These are phyloP conservation scores for Rhabditoides inermis DNA, from an alignment of 2,888 invertebrate genomes.

Conservation along the genomic window DNA sequence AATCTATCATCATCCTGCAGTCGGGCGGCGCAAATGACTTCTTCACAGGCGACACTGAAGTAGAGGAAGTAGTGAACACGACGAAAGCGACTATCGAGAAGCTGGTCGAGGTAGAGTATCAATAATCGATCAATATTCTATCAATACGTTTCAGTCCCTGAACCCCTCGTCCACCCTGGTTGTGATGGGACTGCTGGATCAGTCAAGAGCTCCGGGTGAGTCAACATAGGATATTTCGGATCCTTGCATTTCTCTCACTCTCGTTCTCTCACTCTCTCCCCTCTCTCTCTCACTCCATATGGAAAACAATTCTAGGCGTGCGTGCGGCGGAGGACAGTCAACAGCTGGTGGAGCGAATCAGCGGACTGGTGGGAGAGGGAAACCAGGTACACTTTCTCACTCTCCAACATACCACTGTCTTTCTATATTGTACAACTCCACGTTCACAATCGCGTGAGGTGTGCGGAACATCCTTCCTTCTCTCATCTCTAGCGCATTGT, in stretches of 20 bases:
- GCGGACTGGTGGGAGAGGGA: constrained; percentile 25
- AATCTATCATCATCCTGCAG: constrained; percentile 36
- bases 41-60: constrained; percentile 35
- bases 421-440: too few relatives aligned
- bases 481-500: too few relatives aligned
- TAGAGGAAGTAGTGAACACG: constrained; percentile 27
- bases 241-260: not conserved
- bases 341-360: constrained; percentile 21
- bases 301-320: constrained; percentile 33
- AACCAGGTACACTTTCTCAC: constrained; percentile 32
- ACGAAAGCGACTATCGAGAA: constrained; percentile 26
- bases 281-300: not conserved
- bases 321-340: constrained; percentile 32
- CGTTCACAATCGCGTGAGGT: too few relatives aligned
- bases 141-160: too few relatives aligned
- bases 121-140: too few relatives aligned
- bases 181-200: not conserved
- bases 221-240: not conserved
- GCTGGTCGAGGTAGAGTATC: constrained; percentile 23
- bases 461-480: too few relatives aligned
- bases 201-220: not conserved
- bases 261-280: not conserved
- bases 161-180: too few relatives aligned
- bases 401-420: too few relatives aligned
- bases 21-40: constrained; percentile 39